Conservation (phyloP, 2,113 vertebrate species). For the Amphilophus citrinellus region DNA sequence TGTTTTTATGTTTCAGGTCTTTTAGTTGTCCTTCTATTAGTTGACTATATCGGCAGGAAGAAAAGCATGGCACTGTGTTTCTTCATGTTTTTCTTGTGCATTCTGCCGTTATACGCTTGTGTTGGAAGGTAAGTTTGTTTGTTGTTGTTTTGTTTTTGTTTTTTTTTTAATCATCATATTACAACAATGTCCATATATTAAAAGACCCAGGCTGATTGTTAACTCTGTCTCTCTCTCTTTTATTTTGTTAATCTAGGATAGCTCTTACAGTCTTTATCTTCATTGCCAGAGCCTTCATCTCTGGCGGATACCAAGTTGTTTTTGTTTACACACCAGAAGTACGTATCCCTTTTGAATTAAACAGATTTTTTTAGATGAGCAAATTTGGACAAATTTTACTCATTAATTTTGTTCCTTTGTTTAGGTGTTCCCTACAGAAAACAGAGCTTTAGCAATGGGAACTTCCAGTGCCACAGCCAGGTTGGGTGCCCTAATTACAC, state of each 20-base stretch:
- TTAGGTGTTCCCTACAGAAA: conserved; percentile 87
- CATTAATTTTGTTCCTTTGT: neutral
- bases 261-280: conserved; percentile 91
- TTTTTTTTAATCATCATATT: neutral
- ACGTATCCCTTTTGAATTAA: neutral
- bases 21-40: conserved; percentile 85
- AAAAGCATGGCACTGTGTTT: conserved; percentile 92
- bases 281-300: conserved; percentile 91
- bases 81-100: conserved; percentile 85
- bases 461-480: conserved; percentile 86
- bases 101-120: conserved; percentile 89
- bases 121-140: conserved; percentile 84
- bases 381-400: neutral
- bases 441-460: conserved; percentile 87
- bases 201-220: neutral
- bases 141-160: too few species aligned
- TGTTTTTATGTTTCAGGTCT: conserved; percentile 80
- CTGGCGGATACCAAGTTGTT: conserved; percentile 90
- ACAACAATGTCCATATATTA: neutral
- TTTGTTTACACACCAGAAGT: conserved; percentile 96
- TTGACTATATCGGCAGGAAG: conserved; percentile 91
- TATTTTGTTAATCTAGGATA: conserved; percentile 73
- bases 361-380: neutral
- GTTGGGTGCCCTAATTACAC: conserved; percentile 89
- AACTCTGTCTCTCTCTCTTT: neutral